Base-by-base conservation (phyloP, 2,797 vertebrate species). In the Sebastiscus albofasciatus region DNA sequence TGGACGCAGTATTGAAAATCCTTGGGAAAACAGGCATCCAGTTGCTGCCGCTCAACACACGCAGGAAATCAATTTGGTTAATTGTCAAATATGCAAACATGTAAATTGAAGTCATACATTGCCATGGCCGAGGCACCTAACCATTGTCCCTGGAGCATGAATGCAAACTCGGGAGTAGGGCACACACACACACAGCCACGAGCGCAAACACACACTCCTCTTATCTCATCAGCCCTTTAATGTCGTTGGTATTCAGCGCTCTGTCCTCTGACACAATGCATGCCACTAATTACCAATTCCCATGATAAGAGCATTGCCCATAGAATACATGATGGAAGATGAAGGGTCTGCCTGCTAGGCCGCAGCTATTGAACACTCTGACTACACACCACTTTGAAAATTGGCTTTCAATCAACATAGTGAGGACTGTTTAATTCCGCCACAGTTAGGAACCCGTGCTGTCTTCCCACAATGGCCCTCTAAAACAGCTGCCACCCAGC, bases 31-130 rank as follows among this genome's bases (percentile, higher is more conserved):
- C 85, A 90, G 85, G 82, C 85, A 80, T 86, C 77, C 69, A 42
- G 79, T 71, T 71, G 83, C 82, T 77, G 78, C 77, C 6, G 33
- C 83, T 73, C 83, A 52, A 26, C 80, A 85, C 80, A 87, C 84
- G 73, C 86, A 90, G 89, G 87, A 94, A 95, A 95, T 95, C 94
- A 93, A 94, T 95, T 95, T 92, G 91, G 91, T 95, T 96, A 96
- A 95, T 94, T 95, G 93, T 94, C 94, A 95, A 95, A 96, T 94
- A 95, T 95, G 93, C 92, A 95, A 95, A 96, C 94, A 92, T 91
- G 91, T 87, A 89, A 93, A 93, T 92, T 91, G 86, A 87, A 93
- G 84, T 82, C 77, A 76, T 78, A 82, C 84, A 80, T 72, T 77
- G 82, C 86, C 77, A 64, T 73, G 89, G 79, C 91, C 81, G 56